Percentiles rank a stretch among this genome's conserved stretches.
Evolutionary conservation across 2,888 invertebrate species (phyloP).

Genomic region (Thalpophila matura): DNA sequence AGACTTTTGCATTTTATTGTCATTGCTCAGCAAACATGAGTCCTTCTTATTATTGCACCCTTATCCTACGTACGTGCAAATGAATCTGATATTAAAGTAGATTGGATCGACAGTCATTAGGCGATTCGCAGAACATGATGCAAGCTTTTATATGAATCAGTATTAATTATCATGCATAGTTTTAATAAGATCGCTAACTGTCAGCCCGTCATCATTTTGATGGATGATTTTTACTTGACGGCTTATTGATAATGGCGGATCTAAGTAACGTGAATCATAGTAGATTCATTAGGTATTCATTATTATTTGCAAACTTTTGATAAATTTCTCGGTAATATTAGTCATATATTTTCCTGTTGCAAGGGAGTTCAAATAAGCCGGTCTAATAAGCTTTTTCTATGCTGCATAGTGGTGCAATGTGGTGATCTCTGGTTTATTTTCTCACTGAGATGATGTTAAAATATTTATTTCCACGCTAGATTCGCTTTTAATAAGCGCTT

Average conservation of each 20-base stretch:
- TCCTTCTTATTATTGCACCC: too few relatives aligned
- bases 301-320: conserved; percentile 27
- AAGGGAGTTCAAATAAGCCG: not conserved
- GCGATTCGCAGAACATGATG: conserved; percentile 49
- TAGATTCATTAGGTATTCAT: conserved; percentile 38
- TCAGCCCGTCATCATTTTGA: conserved; percentile 71
- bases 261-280: conserved; percentile 62
- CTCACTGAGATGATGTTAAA: not conserved
- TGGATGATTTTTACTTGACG: conserved; percentile 74
- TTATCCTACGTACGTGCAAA: conserved; percentile 5
- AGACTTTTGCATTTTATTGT: too few relatives aligned
- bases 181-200: conserved; percentile 60
- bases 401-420: not conserved
- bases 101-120: conserved; percentile 44
- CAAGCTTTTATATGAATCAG: conserved; percentile 63
- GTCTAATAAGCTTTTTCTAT: not conserved
- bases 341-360: conserved; percentile 19
- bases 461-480: not conserved
- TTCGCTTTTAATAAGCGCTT: too few relatives aligned
- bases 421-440: not conserved
- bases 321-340: conserved; percentile 1
- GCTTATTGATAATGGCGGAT: conserved; percentile 63
- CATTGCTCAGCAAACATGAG: not conserved
- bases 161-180: conserved; percentile 68
- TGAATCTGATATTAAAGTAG: conserved; percentile 19